Percentiles rank a stretch among this genome's conserved stretches.
Conservation (phyloP, 2,888 invertebrate genomes). For the Dasypolia templi region DNA sequence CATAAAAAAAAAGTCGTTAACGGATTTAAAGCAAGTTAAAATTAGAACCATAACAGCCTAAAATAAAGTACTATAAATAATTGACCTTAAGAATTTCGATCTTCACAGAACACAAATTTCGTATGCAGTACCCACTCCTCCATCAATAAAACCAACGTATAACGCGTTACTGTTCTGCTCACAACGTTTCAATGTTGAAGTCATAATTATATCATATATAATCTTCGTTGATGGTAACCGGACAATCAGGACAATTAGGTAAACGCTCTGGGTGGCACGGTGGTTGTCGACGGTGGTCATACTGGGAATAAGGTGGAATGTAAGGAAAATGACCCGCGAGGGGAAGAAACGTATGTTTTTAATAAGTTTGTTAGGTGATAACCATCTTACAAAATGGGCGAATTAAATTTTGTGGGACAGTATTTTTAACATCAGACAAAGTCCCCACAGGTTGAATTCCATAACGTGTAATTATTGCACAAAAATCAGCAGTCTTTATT, state of each 20-base stretch:
- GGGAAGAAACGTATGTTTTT: constrained; percentile 21
- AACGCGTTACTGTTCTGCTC: constrained; percentile 37
- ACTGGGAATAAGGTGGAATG: constrained; percentile 24
- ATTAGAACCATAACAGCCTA: constrained; percentile 1
- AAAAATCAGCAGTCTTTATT: constrained; percentile 10
- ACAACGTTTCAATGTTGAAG: constrained; percentile 55
- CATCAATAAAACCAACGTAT: constrained; percentile 42
- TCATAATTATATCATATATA: constrained; percentile 66
- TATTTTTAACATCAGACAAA: constrained; percentile 6
- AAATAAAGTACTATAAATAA: constrained; percentile 15
- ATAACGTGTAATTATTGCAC: constrained; percentile 1
- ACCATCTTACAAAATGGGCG: constrained; percentile 19
- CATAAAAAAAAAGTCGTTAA: too few species aligned
- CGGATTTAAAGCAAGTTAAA: not conserved
- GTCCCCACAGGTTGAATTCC: not conserved
- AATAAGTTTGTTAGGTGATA: constrained; percentile 33
- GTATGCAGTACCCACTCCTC: not conserved
- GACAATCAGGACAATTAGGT: constrained; percentile 64
- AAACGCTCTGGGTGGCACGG: constrained; percentile 66
- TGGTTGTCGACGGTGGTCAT: not conserved
- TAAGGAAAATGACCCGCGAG: constrained; percentile 22
- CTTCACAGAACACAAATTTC: not conserved
- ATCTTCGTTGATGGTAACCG: constrained; percentile 46
- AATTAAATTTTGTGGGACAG: constrained; percentile 17
- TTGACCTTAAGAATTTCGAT: constrained; percentile 22